Base-by-base conservation (phyloP, 2,113 vertebrate species). In the Terrapene triunguis region DNA sequence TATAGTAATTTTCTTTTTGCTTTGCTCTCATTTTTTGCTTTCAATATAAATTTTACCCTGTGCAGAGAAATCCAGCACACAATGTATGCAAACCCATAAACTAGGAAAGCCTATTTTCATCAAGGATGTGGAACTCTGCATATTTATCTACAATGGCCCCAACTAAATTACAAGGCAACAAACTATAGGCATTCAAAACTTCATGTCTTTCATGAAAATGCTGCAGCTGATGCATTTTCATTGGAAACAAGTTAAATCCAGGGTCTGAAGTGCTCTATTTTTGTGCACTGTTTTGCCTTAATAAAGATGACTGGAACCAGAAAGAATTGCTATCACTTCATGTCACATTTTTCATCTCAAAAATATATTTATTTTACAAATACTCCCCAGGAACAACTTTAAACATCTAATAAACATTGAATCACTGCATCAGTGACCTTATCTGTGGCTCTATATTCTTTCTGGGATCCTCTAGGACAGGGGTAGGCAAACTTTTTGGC, bases 301-400 rank as follows among this genome's bases (percentile, higher is more conserved):
- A 92, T 89, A 96, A 96, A 97, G 53, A 74, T 59, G 19, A 87
- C 42, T 90, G 91, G 47, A 65, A 79, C 62, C n/a, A 92, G 42
- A 89, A 90, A 84, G 38, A 93, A 81, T 24, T 93, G 80, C 48
- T 93, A 91, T 88, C 89, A 85, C 84, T 69, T 95, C 54, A 80
- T 84, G 94, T 90, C 50, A 79, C n/a, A 81, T 95, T 96, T 94
- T 96, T 96, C 72, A 93, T 94, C 94, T 84, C 25, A 96, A 86
- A 97, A 97, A 85, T 84, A 85, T 8, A 72, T 96, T 92, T 96
- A 22, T 96, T 54, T 96, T 97, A 96, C n/a, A 96, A 97, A 96
- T 89, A 95, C 89, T 93, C 78, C n/a, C 92, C 74, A 80, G 92
- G 24, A 97, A 95, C 32, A 92, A 85, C 51, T 84, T 94, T 57